phyloP scores from a whole-genome alignment of 2,888 invertebrate genomes.

The Erebia epiphron region DNA sequence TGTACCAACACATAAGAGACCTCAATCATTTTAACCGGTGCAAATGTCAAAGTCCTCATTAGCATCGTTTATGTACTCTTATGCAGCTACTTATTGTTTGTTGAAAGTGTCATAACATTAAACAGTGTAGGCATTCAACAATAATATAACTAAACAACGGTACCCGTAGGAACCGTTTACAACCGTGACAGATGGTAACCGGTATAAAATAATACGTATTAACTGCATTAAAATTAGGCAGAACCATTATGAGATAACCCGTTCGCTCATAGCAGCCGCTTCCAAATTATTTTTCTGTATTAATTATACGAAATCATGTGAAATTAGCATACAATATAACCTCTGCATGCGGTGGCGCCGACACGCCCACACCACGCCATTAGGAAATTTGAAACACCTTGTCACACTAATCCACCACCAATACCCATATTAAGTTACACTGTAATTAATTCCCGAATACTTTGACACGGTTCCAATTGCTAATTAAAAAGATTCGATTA shows the following conservation, averaged over 20 bases:
- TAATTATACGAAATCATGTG: conserved; percentile 66
- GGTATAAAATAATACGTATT: conserved; percentile 41
- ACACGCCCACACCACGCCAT: conserved; percentile 49
- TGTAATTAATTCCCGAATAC: conserved; percentile 22
- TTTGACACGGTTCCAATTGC: conserved; percentile 41
- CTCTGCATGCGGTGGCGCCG: conserved; percentile 53
- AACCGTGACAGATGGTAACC: conserved; percentile 41
- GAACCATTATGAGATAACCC: conserved; percentile 49
- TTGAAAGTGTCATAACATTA: conserved; percentile 32
- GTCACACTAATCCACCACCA: conserved; percentile 37
- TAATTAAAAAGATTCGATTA: conserved; percentile 41
- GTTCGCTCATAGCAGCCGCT: conserved; percentile 62
- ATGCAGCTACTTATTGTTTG: conserved; percentile 33
- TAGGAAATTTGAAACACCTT: conserved; percentile 43
- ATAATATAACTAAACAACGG: conserved; percentile 39
- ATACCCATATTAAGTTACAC: conserved; percentile 6
- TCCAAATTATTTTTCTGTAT: conserved; percentile 64
- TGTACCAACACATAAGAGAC: background rate
- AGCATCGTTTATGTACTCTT: conserved; percentile 11
- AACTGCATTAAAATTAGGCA: conserved; percentile 31
- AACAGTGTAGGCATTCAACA: conserved; percentile 32
- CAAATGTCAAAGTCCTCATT: conserved; percentile 15
- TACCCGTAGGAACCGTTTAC: conserved; percentile 34
- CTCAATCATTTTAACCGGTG: conserved; percentile 1
- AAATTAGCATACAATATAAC: conserved; percentile 77